Conservation (phyloP, 1,140 invertebrate species). For the Heterodera carotae region DNA sequence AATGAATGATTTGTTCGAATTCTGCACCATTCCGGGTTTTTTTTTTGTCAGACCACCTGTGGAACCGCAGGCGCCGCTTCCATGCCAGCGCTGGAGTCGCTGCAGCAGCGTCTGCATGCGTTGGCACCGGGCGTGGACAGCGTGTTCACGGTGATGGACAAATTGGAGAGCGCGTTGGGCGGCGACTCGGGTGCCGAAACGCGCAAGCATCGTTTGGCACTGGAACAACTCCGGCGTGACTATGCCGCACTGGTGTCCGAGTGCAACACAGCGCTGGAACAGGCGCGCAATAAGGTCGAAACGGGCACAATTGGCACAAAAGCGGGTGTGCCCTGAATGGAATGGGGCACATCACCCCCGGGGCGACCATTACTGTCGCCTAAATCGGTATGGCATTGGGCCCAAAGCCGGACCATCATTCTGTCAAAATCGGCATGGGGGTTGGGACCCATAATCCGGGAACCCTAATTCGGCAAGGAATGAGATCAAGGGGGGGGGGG, state of each 20-base stretch:
- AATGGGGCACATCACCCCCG: too few relatives aligned
- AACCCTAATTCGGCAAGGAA: too few relatives aligned
- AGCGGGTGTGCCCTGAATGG: neutral
- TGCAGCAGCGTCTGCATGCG: slow-evolving; percentile 7
- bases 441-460: too few relatives aligned
- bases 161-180: slow-evolving; percentile 2
- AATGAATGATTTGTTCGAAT: too few relatives aligned
- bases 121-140: neutral
- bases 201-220: neutral
- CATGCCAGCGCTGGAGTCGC: neutral
- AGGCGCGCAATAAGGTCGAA: neutral
- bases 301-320: too few relatives aligned
- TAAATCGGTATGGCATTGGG: too few relatives aligned
- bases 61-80: neutral
- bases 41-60: too few relatives aligned
- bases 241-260: neutral
- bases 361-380: too few relatives aligned
- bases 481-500: too few relatives aligned
- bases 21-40: too few relatives aligned
- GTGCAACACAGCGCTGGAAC: neutral
- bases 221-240: neutral
- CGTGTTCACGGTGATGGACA: slow-evolving; percentile 16
- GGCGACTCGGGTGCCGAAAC: neutral
- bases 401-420: too few relatives aligned
- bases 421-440: too few relatives aligned